Base-by-base conservation (phyloP, 1,140 invertebrate genomes). In the Scaptomyza hsui region DNA sequence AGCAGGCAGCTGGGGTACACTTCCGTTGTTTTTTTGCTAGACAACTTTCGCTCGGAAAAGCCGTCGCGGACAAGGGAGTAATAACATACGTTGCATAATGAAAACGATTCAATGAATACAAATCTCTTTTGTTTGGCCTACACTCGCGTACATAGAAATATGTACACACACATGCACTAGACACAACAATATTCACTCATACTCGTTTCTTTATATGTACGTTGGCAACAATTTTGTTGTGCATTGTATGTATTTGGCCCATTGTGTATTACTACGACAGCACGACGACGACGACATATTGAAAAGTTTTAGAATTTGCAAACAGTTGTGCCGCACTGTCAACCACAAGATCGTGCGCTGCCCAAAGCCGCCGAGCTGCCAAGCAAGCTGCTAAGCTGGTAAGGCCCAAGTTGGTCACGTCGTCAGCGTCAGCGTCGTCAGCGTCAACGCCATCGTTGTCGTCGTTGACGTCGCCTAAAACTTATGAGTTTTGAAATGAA, bases 401-500 rank as follows among this genome's bases (percentile, higher is more conserved):
- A 29, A 48, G 59, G 51, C 67, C 29, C 55, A 68, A 74, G 63
- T 74, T 88, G 82, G 82, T 88, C 82, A 88, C 83, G 78, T 88
- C 71, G 75, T 52, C 64, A 39, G 12, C 52, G 44, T 15, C 32
- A 26, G 45, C 29, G 62, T 45, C n/a, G 12, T 35, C 24, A 15
- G 55, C 69, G 35, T 55, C 41, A 45, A 37, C 32, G 49, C 4
- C 16, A 41, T 64, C 37, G 67, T 64, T 39, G 60, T 26, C 35
- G 71, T 42, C 45, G 78, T 67, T 48, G 78, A 62, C 64, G 80
- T 86, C 78, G 72, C 80, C 81, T 71, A 61, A 86, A 88, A 88
- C 82, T 88, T 88, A 88, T 88, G 83, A 88, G 83, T 88, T 88
- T 88, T 88, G 82, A 89, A 88, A 88, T 78, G 82, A 88, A 88